phyloP scores from a whole-genome alignment of 2,888 invertebrate genomes.

The Euplexia lucipara region DNA sequence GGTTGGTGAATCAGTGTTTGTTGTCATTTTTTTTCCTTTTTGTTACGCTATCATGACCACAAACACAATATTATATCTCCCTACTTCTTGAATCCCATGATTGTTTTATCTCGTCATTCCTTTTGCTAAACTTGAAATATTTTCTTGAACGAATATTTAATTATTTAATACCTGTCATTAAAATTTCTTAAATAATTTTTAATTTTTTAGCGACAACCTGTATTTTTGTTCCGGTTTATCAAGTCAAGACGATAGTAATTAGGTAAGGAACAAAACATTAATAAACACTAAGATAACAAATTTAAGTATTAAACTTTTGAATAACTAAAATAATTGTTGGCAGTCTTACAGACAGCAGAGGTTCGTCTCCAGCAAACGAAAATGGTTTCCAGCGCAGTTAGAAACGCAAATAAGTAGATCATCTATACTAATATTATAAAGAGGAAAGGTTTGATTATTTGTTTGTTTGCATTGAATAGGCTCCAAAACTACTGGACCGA shows the following conservation, averaged over 20 bases:
- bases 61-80: neutral
- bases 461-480: too few species aligned
- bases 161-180: neutral
- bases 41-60: conserved; percentile 34
- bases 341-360: neutral
- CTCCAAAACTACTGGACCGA: too few species aligned
- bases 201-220: too few species aligned
- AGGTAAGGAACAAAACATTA: too few species aligned
- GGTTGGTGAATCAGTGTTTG: conserved; percentile 52
- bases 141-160: neutral
- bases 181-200: too few species aligned
- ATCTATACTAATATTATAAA: conserved; percentile 12
- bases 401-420: conserved; percentile 4
- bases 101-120: neutral
- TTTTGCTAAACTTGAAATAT: neutral
- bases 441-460: too few species aligned
- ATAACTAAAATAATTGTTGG: too few species aligned
- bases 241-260: too few species aligned
- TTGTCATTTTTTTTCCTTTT: conserved; percentile 31
- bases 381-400: neutral
- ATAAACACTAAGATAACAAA: too few species aligned
- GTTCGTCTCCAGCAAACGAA: neutral
- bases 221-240: too few species aligned
- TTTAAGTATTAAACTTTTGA: too few species aligned
- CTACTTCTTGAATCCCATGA: neutral